phyloP scores from a whole-genome alignment of 2,113 vertebrate genomes.

The Carassius gibelio region DNA sequence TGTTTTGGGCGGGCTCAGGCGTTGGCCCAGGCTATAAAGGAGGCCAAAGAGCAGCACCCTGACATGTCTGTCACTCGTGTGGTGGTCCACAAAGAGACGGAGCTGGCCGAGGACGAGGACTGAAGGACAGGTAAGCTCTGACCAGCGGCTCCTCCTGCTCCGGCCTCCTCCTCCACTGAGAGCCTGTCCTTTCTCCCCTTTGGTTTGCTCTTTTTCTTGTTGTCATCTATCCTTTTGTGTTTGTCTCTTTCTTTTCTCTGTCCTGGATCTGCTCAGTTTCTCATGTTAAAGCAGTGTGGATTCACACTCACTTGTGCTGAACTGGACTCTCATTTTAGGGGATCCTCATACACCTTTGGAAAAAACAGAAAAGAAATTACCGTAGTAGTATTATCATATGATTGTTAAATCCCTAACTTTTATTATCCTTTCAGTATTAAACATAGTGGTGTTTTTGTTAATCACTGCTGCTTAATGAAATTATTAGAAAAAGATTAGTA shows the following conservation, averaged over 20 bases:
- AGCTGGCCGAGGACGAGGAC: slow-evolving; percentile 88
- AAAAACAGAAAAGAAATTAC: too few species aligned
- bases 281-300: neutral
- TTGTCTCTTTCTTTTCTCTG: slow-evolving; percentile 50
- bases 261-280: slow-evolving; percentile 49
- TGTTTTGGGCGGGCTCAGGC: slow-evolving; percentile 77
- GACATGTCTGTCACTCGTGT: slow-evolving; percentile 99
- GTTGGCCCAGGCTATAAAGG: slow-evolving; percentile 97
- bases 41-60: slow-evolving; percentile 99
- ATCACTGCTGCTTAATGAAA: too few species aligned
- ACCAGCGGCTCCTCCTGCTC: slow-evolving; percentile 6
- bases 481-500: too few species aligned
- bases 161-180: neutral
- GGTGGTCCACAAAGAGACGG: slow-evolving; percentile 98
- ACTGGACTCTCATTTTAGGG: neutral
- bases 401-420: too few species aligned
- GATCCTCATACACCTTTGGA: neutral
- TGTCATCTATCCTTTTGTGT: slow-evolving; percentile 2
- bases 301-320: neutral
- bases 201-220: slow-evolving; percentile 1
- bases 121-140: slow-evolving; percentile 61
- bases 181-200: slow-evolving; percentile 18
- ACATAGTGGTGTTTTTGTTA: too few species aligned
- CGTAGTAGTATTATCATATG: too few species aligned
- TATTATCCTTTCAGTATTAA: too few species aligned